These are phyloP conservation scores for Sipha flava DNA, from an alignment of 1,140 invertebrate species.

Conservation along the genomic window DNA sequence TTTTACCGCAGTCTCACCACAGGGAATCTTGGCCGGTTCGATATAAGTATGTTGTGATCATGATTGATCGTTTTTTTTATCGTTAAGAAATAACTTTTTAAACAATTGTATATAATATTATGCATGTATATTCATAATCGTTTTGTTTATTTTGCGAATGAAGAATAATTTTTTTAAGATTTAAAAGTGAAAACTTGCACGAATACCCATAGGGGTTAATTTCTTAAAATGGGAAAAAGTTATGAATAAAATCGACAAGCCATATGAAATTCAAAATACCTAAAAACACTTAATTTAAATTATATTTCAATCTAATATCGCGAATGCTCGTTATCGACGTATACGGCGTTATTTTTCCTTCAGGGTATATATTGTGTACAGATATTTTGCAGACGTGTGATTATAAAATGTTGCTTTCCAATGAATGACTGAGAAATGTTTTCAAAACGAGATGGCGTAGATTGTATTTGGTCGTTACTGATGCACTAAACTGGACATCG, in stretches of 20 bases:
- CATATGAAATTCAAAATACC: background rate
- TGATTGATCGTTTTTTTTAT: constrained; percentile 21
- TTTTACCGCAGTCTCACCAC: background rate
- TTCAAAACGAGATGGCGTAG: background rate
- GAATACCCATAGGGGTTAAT: background rate
- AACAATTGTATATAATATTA: background rate
- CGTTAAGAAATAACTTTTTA: background rate
- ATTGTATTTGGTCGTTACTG: background rate
- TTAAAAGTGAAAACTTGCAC: constrained; percentile 22
- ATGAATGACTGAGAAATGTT: background rate
- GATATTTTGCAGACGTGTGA: background rate
- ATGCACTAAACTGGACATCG: background rate
- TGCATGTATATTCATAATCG: constrained; percentile 12
- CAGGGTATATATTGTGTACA: background rate
- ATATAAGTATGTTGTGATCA: background rate
- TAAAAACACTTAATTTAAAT: background rate
- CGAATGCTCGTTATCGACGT: background rate
- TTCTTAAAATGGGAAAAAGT: background rate
- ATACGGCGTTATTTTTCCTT: background rate
- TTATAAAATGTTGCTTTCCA: background rate
- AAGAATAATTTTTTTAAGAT: background rate
- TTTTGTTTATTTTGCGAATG: constrained; percentile 12
- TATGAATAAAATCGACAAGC: background rate
- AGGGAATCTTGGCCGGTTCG: background rate
- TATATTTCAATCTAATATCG: background rate